phyloP scores from a whole-genome alignment of 2,888 invertebrate genomes.

The Taphrorychus bicolor region DNA sequence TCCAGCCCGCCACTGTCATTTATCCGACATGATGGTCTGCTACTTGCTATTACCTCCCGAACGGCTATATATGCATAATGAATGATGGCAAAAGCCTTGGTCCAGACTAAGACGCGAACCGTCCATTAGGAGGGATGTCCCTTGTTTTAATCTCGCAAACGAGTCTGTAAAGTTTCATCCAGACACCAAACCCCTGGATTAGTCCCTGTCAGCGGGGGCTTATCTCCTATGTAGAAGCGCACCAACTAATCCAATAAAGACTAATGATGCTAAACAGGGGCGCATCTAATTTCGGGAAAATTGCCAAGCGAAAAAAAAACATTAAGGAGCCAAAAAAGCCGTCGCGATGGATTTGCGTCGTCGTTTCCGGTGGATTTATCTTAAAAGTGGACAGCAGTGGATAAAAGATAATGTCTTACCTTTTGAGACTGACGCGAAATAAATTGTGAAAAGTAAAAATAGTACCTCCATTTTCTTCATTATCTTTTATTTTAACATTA shows the following conservation, averaged over 20 bases:
- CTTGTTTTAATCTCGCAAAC: constrained; percentile 16
- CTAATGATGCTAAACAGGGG: constrained; percentile 11
- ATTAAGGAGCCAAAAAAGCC: background rate
- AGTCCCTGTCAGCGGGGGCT: constrained; percentile 20
- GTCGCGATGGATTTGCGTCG: background rate
- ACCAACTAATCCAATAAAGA: constrained; percentile 10
- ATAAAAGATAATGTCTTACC: too few relatives aligned
- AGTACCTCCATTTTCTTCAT: too few relatives aligned
- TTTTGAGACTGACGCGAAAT: too few relatives aligned
- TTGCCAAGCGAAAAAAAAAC: background rate
- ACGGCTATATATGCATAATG: background rate
- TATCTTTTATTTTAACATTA: too few relatives aligned
- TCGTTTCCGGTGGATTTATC: background rate
- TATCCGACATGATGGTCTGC: background rate
- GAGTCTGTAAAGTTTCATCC: constrained; percentile 14
- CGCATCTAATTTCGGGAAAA: constrained; percentile 7
- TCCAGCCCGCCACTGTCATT: background rate
- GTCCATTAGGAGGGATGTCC: constrained; percentile 12
- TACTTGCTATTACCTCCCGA: background rate
- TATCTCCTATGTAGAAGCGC: constrained; percentile 13
- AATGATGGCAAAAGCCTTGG: constrained; percentile 2
- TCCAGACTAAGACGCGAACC: constrained; percentile 8
- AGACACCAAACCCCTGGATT: constrained; percentile 20
- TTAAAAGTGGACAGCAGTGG: too few relatives aligned
- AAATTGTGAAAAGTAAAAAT: too few relatives aligned